Conservation (phyloP, 2,113 vertebrate genomes). For the Dromaius novaehollandiae region DNA sequence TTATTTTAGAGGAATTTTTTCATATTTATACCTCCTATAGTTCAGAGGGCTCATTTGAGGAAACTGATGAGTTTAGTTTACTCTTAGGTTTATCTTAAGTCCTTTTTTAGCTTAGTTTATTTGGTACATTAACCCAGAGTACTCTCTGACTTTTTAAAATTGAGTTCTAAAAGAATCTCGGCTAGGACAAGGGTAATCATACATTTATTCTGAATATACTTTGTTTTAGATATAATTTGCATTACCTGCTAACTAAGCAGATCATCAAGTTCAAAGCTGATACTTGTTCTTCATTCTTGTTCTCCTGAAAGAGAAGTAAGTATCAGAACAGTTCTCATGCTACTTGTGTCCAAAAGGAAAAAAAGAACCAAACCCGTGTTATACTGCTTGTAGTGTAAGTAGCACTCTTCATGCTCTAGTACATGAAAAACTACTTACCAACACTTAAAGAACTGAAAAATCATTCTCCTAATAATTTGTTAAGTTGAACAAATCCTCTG, state of each 20-base stretch:
- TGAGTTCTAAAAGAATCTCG: not conserved
- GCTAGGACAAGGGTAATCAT: not conserved
- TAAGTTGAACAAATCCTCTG: not conserved
- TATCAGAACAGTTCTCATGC: not conserved
- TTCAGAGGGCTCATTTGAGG: not conserved
- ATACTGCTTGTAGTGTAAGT: not conserved
- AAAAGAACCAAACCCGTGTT: not conserved
- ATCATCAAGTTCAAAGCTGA: slow-evolving; percentile 94
- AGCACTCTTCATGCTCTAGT: not conserved
- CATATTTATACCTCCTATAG: not conserved
- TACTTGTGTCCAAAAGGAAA: not conserved
- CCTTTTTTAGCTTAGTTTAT: not conserved
- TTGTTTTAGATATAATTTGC: not conserved
- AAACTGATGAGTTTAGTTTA: not conserved
- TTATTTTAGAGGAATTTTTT: not conserved
- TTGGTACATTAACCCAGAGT: not conserved
- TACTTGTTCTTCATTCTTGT: slow-evolving; percentile 87
- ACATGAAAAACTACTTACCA: not conserved
- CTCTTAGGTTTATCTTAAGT: not conserved
- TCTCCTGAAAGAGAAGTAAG: slow-evolving; percentile 77
- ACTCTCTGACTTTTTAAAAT: not conserved
- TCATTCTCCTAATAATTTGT: not conserved
- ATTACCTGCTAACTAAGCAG: slow-evolving; percentile 96
- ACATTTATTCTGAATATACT: not conserved
- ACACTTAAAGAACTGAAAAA: not conserved